Percentiles rank a stretch among this genome's conserved stretches.
Evolutionary conservation across 1,140 invertebrate genomes (phyloP).

Genomic region (Meloidogyne floridensis): DNA sequence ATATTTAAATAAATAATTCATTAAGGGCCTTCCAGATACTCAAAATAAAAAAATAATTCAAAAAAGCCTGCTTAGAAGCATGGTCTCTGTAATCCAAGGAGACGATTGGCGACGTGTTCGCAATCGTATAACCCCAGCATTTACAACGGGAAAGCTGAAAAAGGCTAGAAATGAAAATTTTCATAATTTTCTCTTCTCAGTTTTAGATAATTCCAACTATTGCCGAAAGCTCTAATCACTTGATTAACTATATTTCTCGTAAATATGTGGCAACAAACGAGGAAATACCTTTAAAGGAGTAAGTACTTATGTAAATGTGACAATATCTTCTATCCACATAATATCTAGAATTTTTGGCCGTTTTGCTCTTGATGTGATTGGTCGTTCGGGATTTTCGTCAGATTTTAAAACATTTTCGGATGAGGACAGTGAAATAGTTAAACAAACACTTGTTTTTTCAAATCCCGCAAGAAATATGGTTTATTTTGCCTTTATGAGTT

Average conservation of each 20-base stretch:
- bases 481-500: not conserved
- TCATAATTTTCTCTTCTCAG: not conserved
- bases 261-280: constrained; percentile 14
- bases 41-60: constrained; percentile 14
- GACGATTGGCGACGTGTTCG: constrained; percentile 43
- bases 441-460: not conserved
- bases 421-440: constrained; percentile 7
- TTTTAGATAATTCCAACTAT: constrained; percentile 24
- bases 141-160: constrained; percentile 41
- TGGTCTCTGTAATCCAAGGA: constrained; percentile 28
- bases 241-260: not conserved
- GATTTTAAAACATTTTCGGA: constrained; percentile 33
- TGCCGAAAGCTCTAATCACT: not conserved
- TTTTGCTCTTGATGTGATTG: constrained; percentile 34
- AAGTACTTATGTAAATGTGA: not conserved
- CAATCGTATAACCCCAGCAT: constrained; percentile 38
- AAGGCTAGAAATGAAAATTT: constrained; percentile 12
- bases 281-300: constrained; percentile 21
- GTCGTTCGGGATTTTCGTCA: constrained; percentile 30
- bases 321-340: too few species aligned
- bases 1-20: not conserved
- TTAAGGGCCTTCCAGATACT: not conserved
- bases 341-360: constrained; percentile 24
- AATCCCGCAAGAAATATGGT: constrained; percentile 7
- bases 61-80: not conserved